phyloP scores from a whole-genome alignment of 2,113 vertebrate genomes.

The Ciconia maguari region DNA sequence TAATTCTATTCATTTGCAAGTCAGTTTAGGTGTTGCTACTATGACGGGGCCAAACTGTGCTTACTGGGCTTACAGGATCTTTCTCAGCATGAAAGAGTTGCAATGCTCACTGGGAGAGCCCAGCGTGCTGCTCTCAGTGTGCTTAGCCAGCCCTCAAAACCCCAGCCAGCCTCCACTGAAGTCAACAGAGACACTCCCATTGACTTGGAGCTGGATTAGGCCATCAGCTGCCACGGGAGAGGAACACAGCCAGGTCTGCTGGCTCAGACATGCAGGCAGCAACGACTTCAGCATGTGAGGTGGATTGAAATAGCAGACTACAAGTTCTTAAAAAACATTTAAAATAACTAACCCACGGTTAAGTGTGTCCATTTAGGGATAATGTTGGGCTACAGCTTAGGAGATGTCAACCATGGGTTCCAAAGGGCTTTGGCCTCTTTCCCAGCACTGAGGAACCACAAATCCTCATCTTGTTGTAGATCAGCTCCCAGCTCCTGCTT shows the following conservation, averaged over 20 bases:
- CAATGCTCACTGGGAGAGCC: not conserved
- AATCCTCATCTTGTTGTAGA: not conserved
- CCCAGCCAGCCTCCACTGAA: not conserved
- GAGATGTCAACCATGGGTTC: not conserved
- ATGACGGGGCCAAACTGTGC: not conserved
- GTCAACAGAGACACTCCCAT: not conserved
- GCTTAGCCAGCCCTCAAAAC: not conserved
- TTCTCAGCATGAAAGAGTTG: not conserved
- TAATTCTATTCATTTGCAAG: not conserved
- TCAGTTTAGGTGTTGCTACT: not conserved
- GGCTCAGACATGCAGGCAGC: not conserved
- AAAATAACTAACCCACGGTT: not conserved
- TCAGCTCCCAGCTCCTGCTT: not conserved
- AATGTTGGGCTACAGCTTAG: not conserved
- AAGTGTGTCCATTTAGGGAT: not conserved
- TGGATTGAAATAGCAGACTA: conserved; percentile 21
- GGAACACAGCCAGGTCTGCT: not conserved
- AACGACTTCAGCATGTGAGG: not conserved
- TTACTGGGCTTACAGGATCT: not conserved
- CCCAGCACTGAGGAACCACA: not conserved
- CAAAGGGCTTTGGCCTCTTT: not conserved
- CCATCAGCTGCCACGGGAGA: not conserved
- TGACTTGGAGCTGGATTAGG: not conserved
- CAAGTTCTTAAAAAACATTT: not conserved
- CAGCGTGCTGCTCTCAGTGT: not conserved